Percentiles rank a stretch among this genome's conserved stretches.
These are phyloP conservation scores for Tapirus indicus DNA, from an alignment of 2,797 vertebrate genomes.

Conservation along the genomic window DNA sequence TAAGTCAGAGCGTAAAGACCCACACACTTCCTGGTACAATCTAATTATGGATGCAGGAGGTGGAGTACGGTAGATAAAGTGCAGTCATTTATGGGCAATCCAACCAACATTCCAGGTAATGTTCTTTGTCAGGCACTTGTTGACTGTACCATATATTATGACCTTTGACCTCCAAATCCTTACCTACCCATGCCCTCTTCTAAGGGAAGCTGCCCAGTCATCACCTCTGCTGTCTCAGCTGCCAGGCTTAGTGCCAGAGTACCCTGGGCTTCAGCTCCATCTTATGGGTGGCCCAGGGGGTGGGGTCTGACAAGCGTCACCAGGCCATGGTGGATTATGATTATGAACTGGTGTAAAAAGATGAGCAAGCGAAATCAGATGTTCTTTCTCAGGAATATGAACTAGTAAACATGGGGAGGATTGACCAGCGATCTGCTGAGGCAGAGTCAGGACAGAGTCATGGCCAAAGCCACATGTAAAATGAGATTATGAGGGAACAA, in stretches of 20 bases:
- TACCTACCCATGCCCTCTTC: not conserved
- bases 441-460: not conserved
- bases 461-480: not conserved
- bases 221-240: not conserved
- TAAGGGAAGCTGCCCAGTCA: not conserved
- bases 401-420: not conserved
- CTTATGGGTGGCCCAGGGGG: fast-evolving
- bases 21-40: not conserved
- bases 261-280: not conserved
- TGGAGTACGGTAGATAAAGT: not conserved
- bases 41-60: not conserved
- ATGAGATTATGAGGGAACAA: not conserved
- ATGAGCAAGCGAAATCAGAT: not conserved
- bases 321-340: not conserved
- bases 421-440: not conserved
- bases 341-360: not conserved
- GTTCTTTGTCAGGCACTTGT: not conserved
- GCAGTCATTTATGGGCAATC: not conserved
- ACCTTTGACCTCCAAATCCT: not conserved
- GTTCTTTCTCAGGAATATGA: not conserved
- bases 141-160: not conserved
- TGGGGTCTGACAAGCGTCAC: not conserved
- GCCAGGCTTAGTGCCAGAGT: not conserved
- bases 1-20: not conserved
- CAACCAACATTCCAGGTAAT: not conserved